Conservation (phyloP, 2,113 vertebrate genomes). For the Enhydra lutris region DNA sequence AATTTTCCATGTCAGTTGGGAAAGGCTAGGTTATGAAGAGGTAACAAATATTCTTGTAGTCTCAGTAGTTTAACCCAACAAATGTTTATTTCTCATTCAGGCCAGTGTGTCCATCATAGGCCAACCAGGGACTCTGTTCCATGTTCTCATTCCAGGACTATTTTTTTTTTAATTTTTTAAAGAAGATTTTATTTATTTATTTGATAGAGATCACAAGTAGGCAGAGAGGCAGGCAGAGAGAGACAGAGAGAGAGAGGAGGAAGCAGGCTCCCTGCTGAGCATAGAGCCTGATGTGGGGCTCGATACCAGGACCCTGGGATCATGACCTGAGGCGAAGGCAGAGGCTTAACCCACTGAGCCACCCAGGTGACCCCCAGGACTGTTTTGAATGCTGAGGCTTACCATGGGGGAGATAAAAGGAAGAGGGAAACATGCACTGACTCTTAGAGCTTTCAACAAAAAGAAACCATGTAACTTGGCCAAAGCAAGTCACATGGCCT, state of each 20-base stretch:
- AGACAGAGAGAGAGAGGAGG: too few species aligned
- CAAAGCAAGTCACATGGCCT: neutral
- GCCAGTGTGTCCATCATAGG: neutral
- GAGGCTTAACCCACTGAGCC: too few species aligned
- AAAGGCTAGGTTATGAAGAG: neutral
- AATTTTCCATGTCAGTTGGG: neutral
- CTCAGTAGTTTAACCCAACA: neutral
- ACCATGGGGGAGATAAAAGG: neutral
- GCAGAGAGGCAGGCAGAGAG: too few species aligned
- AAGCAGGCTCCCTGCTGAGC: too few species aligned
- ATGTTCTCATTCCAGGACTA: too few species aligned
- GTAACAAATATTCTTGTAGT: neutral
- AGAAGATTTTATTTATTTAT: too few species aligned
- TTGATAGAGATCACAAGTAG: too few species aligned
- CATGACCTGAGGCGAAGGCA: too few species aligned
- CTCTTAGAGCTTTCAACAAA: neutral
- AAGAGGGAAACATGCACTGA: neutral
- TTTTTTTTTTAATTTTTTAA: too few species aligned
- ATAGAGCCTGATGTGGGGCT: too few species aligned
- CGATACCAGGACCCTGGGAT: too few species aligned
- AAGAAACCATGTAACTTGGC: neutral
- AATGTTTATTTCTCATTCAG: neutral
- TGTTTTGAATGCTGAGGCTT: neutral
- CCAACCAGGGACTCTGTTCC: neutral
- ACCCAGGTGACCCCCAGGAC: too few species aligned